Conservation (phyloP, 2,888 invertebrate genomes). For the Ommatoiulus sabulosus region DNA sequence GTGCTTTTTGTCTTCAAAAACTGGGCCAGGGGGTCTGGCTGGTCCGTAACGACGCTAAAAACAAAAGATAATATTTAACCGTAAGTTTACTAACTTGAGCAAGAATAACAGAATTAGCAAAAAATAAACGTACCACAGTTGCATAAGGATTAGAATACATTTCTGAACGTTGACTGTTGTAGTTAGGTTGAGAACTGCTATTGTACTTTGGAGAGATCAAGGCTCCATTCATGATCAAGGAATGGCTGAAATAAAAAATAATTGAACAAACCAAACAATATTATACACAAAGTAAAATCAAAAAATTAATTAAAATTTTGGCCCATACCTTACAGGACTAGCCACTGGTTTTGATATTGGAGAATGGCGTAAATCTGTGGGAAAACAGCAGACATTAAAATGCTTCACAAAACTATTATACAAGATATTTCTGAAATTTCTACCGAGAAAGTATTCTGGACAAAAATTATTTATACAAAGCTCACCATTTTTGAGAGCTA, state of each 20-base stretch:
- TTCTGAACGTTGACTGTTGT: constrained; percentile 73
- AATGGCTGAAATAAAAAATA: constrained; percentile 52
- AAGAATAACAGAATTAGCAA: neutral
- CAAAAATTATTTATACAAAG: no score
- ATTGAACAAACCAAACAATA: neutral
- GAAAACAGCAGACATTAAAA: neutral
- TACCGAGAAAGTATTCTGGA: no score
- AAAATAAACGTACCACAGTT: constrained; percentile 61
- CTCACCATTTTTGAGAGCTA: no score
- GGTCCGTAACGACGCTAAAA: constrained; percentile 56
- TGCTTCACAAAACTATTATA: no score
- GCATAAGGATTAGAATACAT: constrained; percentile 61
- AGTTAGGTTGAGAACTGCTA: constrained; percentile 62
- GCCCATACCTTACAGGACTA: constrained; percentile 73
- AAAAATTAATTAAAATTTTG: neutral
- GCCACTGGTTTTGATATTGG: constrained; percentile 76
- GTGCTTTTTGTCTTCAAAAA: constrained; percentile 57
- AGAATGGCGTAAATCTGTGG: constrained; percentile 60
- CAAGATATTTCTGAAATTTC: no score
- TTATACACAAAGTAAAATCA: neutral
- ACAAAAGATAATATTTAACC: neutral
- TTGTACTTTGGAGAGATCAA: constrained; percentile 38
- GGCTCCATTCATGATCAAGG: constrained; percentile 59
- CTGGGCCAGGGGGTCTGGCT: constrained; percentile 52
- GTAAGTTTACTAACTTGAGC: neutral